Evolutionary conservation across 35 echinoderm and acorn worm species (phyloP), one percentile per base, ranked within the genome.

Genomic region (Ophiothrix spiculata): DNA sequence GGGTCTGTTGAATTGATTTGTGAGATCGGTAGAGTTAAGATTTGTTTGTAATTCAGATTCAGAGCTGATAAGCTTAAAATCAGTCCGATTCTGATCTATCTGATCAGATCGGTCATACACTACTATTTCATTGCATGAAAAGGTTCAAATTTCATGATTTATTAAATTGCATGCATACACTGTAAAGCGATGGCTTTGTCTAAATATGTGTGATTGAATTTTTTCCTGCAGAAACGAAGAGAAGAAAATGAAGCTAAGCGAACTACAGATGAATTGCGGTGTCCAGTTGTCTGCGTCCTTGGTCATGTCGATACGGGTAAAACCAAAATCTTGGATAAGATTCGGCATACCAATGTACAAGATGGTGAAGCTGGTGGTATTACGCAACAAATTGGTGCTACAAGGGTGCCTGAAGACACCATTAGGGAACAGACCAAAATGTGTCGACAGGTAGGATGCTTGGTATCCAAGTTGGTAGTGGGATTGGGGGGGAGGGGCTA

Each of bases 281-380:
- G 84, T 49, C 96, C 96, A n/a, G 89, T 99, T 17, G 92, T 99
- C 21, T 91, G 89, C 80, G 96, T 99, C 29, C 79, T 99, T 35
- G 96, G 96, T 86, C 96, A 99, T 76, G 92, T 99, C 35, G 96
- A 99, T 76, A 99, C 96, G 0, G 96, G 96, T 1, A 99, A 99
- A 39, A 99, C 96, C 33, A 99, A 99, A 80, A 99, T 94, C 56
- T 78, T 99, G 15, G 92, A 94, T 49, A 99, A 99, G 96, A 99
- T 99, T 35, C 84, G 96, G 8, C 91, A 93, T 80, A 94, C 89
- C 36, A 90, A 99, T 39, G 96, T 99, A 2, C 96, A 99, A 56
- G 96, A 99, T 64, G 96, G 96, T 78, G 96, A 99, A 74, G 96
- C 96, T 10, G 96, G 96, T 31, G 92, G 96, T 76, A 93, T 93